Conservation (phyloP, 1,140 invertebrate species). For the Notospermus geniculatus region DNA sequence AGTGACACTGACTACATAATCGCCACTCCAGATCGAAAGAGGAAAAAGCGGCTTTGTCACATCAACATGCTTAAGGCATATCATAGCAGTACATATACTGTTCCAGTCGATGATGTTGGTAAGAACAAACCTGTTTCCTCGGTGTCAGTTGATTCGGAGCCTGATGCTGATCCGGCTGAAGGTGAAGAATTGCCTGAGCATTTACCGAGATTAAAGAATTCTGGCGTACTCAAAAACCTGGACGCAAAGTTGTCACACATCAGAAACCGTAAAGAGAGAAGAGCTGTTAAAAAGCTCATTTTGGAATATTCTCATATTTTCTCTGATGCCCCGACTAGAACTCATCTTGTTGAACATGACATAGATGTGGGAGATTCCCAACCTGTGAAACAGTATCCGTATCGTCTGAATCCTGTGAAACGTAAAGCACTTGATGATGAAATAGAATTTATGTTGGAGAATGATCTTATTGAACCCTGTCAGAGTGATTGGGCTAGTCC, state of each 20-base stretch:
- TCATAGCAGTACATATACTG: too few species aligned
- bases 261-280: too few species aligned
- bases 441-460: slow-evolving; percentile 6
- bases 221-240: too few species aligned
- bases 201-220: too few species aligned
- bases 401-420: slow-evolving; percentile 5
- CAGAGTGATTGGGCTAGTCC: slow-evolving; percentile 14
- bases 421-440: not conserved
- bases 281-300: not conserved
- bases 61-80: slow-evolving; percentile 8
- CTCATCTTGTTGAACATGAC: slow-evolving; percentile 7
- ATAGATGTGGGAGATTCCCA: slow-evolving; percentile 8
- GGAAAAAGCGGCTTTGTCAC: not conserved
- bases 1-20: not conserved
- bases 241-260: too few species aligned
- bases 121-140: too few species aligned
- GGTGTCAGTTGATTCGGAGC: too few species aligned
- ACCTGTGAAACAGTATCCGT: slow-evolving; percentile 13
- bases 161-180: too few species aligned
- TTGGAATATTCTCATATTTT: slow-evolving; percentile 5
- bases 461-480: slow-evolving; percentile 16
- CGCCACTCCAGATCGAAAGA: slow-evolving; percentile 7
- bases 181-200: too few species aligned
- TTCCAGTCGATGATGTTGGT: too few species aligned
- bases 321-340: slow-evolving; percentile 1